Percentiles rank a stretch among this genome's conserved stretches.
Conservation (phyloP, 2,888 invertebrate genomes). For the Oligia strigilis region DNA sequence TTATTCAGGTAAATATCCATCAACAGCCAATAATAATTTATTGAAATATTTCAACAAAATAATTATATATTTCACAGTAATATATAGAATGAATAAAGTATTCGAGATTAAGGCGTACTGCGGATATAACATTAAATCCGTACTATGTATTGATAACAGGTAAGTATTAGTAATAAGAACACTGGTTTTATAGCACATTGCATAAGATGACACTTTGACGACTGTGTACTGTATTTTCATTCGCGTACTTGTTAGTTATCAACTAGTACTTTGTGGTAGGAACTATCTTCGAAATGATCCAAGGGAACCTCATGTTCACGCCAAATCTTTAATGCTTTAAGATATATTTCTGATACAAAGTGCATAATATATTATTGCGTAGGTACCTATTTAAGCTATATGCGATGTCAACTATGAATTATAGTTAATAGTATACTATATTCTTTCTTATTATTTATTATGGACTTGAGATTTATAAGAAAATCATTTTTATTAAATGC, state of each 20-base stretch:
- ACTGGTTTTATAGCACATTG: conserved; percentile 33
- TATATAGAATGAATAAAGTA: conserved; percentile 48
- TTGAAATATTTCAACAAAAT: conserved; percentile 73
- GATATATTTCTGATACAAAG: conserved; percentile 17
- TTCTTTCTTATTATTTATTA: conserved; percentile 27
- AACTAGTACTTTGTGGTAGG: background rate
- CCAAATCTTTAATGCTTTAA: background rate
- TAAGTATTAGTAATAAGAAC: conserved; percentile 44
- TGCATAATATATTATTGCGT: conserved; percentile 8
- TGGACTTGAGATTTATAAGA: conserved; percentile 45
- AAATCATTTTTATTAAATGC: conserved; percentile 39
- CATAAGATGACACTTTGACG: conserved; percentile 15
- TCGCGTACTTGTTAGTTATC: background rate
- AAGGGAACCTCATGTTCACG: background rate
- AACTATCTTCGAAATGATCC: conserved; percentile 7
- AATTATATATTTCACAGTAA: conserved; percentile 57
- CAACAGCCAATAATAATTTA: conserved; percentile 73
- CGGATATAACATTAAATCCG: conserved; percentile 42
- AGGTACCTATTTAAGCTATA: conserved; percentile 8
- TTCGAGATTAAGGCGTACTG: conserved; percentile 59
- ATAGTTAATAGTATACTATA: background rate
- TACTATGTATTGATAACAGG: conserved; percentile 45
- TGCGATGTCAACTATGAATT: conserved; percentile 19
- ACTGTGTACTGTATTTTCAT: conserved; percentile 3
- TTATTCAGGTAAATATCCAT: conserved; percentile 70